phyloP scores from a whole-genome alignment of 2,113 vertebrate genomes.

The Perognathus longimembris region DNA sequence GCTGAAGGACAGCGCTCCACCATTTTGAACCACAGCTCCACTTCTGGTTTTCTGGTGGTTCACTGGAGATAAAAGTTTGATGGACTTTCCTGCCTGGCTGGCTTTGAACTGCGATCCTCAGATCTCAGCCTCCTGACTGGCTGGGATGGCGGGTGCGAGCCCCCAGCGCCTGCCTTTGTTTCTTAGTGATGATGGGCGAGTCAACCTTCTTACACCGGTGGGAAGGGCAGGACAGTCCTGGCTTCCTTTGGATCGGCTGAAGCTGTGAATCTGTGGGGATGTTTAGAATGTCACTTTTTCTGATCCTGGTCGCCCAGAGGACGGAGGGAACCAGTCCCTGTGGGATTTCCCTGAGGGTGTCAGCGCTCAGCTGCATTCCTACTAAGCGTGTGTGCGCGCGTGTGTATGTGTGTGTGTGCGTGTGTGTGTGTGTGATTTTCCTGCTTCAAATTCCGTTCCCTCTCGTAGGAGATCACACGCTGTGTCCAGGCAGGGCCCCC shows the following conservation, averaged over 20 bases:
- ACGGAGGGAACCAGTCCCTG: constrained; percentile 16
- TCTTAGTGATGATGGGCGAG: neutral
- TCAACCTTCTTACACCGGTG: neutral
- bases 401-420: accelerated
- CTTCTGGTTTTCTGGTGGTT: no score
- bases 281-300: constrained; percentile 48
- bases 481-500: constrained; percentile 46
- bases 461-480: constrained; percentile 27
- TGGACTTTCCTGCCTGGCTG: no score
- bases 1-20: no score
- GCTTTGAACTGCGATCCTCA: no score
- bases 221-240: neutral
- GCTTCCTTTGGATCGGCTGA: neutral
- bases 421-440: neutral
- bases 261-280: constrained; percentile 57
- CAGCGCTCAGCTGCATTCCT: neutral
- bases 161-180: no score
- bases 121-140: no score
- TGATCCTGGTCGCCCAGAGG: constrained; percentile 52
- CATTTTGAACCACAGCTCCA: no score
- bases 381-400: no score
- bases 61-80: no score
- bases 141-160: no score
- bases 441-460: constrained; percentile 29
- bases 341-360: constrained; percentile 58